Evolutionary conservation across 2,113 vertebrate species (phyloP).

Genomic region (Tor tambroides): DNA sequence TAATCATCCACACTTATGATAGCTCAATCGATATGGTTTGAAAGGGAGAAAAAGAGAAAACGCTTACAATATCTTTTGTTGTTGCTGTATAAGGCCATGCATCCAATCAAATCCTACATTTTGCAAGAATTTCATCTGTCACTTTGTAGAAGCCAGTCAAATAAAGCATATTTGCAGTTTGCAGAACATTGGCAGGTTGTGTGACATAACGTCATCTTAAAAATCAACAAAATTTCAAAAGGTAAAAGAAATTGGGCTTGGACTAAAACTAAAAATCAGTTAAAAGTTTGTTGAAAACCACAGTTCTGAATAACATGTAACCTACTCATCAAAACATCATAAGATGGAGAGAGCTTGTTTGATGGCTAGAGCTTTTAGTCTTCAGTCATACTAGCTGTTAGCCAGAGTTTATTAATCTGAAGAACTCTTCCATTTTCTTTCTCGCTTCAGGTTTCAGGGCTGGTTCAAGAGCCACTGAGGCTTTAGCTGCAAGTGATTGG

Average conservation of each 20-base stretch:
- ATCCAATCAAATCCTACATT: not conserved
- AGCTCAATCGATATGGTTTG: not conserved
- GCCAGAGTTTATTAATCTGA: slow-evolving; percentile 25
- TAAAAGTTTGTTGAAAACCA: not conserved
- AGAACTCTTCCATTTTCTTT: slow-evolving; percentile 43
- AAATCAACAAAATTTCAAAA: not conserved
- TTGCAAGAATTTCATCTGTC: not conserved
- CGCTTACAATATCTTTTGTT: not conserved
- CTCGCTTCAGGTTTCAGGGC: not conserved
- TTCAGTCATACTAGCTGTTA: not conserved
- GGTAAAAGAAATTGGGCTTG: not conserved
- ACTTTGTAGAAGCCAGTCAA: not conserved
- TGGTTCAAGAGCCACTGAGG: slow-evolving; percentile 1
- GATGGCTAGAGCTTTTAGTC: not conserved
- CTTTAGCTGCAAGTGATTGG: slow-evolving; percentile 66
- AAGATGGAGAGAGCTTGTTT: not conserved
- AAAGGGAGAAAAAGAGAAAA: not conserved
- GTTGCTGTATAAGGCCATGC: not conserved
- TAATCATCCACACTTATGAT: not conserved
- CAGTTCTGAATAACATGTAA: not conserved
- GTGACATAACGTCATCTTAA: not conserved
- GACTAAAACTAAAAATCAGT: not conserved
- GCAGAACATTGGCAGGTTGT: not conserved
- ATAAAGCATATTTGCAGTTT: not conserved
- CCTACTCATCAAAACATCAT: not conserved